Base-by-base conservation (phyloP, 2,888 invertebrate genomes). In the Linnaemya tessellans region DNA sequence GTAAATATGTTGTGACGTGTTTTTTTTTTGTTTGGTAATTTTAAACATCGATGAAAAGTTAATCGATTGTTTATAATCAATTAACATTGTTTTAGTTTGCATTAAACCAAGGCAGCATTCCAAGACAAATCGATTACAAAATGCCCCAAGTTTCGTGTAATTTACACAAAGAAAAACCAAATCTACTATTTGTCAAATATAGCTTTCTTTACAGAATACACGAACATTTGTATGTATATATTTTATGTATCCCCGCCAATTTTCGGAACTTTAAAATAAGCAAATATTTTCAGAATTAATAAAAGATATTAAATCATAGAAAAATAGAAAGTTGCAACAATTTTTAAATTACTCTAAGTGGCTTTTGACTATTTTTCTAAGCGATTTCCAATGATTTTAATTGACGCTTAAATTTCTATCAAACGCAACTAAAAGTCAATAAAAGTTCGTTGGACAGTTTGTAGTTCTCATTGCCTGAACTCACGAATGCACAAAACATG, bases 321-420 rank as follows among this genome's bases (percentile, higher is more conserved):
- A 15, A 0, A 62, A 62, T 11, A n/a, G 10, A 49, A 84, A 65
- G 15, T 74, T n/a, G 13, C 4, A 20, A 15, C 18, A 49, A 15
- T 13, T 8, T 54, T 51, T n/a, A 15, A 1, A 38, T 58, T 56
- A 43, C 11, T 62, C 25, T 41, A 18, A 60, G 18, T 60, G 18
- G 8, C 25, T 51, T 30, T 15, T 13, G 11, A 13, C 4, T 68
- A 18, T 49, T 20, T 1, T 20, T 62, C 25, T 60, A n/a, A 51
- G 49, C 15, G 43, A 51, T 68, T 68, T 70, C 13, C 20, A 25
- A 43, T 62, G 64, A 9, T 49, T 51, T 68, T 56, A 84, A 81
- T 81, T 84, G 77, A 73, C 78, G 68, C 46, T 65, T 70, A 58
- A 68, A 51, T 71, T 67, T 60, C 71, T 30, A 51, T 43, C 43